phyloP scores from a whole-genome alignment of 2,113 vertebrate species.

The Mola mola region DNA sequence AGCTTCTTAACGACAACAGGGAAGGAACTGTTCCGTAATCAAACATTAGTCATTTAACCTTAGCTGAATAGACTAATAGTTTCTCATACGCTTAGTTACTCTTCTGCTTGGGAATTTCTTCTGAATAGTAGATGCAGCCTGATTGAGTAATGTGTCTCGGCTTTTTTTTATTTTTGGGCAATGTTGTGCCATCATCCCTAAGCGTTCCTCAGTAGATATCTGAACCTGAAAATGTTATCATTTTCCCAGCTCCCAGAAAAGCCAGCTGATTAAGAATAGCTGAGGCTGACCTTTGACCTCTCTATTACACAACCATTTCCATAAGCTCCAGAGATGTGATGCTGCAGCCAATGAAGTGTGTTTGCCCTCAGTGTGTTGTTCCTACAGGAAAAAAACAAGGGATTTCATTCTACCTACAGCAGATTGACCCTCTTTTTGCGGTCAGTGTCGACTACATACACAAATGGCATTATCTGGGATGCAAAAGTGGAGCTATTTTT shows the following conservation, averaged over 20 bases:
- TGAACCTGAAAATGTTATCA: conserved; percentile 50
- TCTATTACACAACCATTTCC: conserved; percentile 53
- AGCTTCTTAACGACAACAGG: background rate
- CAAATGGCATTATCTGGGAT: no score
- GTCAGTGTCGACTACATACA: no score
- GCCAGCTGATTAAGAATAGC: conserved; percentile 43
- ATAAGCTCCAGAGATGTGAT: conserved; percentile 39
- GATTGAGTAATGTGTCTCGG: background rate
- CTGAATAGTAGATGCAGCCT: background rate
- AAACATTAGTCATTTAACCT: background rate
- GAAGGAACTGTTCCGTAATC: background rate
- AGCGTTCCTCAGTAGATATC: conserved; percentile 25
- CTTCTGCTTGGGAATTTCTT: background rate
- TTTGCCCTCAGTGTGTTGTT: conserved; percentile 2
- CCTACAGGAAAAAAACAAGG: background rate
- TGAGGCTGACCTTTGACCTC: conserved; percentile 28
- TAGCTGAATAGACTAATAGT: conserved; percentile 1
- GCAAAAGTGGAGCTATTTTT: no score
- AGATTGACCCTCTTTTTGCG: no score
- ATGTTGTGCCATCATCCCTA: conserved; percentile 32
- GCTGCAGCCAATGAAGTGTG: conserved; percentile 25
- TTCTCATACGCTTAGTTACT: background rate
- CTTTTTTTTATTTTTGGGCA: conserved; percentile 2
- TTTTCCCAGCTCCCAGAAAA: conserved; percentile 13
- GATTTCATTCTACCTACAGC: no score